Evolutionary conservation across 2,888 invertebrate species (phyloP).

Genomic region (Beris chalybata): DNA sequence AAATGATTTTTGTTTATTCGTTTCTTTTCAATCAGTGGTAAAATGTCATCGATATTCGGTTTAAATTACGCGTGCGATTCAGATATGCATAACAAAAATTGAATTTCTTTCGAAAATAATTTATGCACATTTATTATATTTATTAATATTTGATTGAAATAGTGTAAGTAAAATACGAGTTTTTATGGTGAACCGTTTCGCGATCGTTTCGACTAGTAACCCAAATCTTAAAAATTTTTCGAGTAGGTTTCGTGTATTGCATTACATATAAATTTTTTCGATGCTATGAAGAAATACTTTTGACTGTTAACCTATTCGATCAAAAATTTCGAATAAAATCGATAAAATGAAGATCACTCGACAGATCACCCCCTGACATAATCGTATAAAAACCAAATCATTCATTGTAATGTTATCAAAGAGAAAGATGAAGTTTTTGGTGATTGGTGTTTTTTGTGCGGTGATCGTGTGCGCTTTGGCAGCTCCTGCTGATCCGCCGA

Average conservation of each 20-base stretch:
- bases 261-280: too few species aligned
- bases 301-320: too few species aligned
- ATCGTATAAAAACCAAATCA: slow-evolving; percentile 24
- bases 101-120: background rate
- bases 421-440: slow-evolving; percentile 24
- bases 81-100: background rate
- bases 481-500: slow-evolving; percentile 14
- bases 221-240: too few species aligned
- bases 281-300: too few species aligned
- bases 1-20: background rate
- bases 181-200: background rate
- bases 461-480: background rate
- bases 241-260: too few species aligned
- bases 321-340: background rate
- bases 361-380: slow-evolving; percentile 7
- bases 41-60: too few species aligned
- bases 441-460: slow-evolving; percentile 16
- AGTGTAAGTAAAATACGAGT: background rate
- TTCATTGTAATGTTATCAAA: slow-evolving; percentile 7
- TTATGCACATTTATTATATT: slow-evolving; percentile 7
- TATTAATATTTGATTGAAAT: background rate
- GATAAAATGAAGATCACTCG: slow-evolving; percentile 5
- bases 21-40: background rate
- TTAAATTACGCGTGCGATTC: too few species aligned
- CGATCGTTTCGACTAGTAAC: background rate